Evolutionary conservation across 30 jellyfish, hydroid and myxozoan species (phyloP).

Genomic region (Pseudorhiza aurosa): DNA sequence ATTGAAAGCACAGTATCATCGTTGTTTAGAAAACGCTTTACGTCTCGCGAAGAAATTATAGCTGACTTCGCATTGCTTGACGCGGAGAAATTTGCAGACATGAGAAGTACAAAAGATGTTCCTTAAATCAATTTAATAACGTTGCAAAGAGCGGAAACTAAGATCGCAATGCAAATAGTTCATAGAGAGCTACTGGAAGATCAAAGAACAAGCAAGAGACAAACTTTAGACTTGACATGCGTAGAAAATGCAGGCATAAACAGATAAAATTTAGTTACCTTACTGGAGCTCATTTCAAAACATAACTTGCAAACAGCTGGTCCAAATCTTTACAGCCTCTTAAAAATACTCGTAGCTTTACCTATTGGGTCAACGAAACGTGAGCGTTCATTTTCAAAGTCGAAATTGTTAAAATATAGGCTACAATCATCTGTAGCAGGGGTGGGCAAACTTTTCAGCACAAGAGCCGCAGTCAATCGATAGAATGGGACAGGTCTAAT

Average conservation of each 20-base stretch:
- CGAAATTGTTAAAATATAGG: not conserved
- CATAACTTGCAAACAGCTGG: not conserved
- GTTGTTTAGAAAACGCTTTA: slow-evolving; percentile 45
- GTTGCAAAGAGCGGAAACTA: slow-evolving; percentile 4
- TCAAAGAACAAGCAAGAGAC: slow-evolving; percentile 4
- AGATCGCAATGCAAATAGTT: not conserved
- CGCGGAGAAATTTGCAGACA: slow-evolving; percentile 45
- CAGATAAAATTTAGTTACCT: not conserved
- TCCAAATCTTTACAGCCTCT: not conserved
- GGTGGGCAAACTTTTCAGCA: too few species aligned
- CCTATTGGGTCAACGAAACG: slow-evolving; percentile 2
- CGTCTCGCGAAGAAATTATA: slow-evolving; percentile 18
- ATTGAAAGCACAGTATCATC: slow-evolving; percentile 57
- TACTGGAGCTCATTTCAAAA: not conserved
- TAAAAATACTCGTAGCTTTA: not conserved
- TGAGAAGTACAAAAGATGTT: not conserved
- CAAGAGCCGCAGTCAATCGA: too few species aligned
- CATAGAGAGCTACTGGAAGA: not conserved
- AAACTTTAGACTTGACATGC: slow-evolving; percentile 1
- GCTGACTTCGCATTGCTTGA: slow-evolving; percentile 66
- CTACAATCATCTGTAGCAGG: too few species aligned
- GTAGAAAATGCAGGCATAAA: not conserved
- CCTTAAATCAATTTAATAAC: too few species aligned
- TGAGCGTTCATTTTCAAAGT: not conserved
- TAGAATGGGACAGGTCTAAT: too few species aligned